phyloP scores from a whole-genome alignment of 2,113 vertebrate genomes.

The Sprattus sprattus region DNA sequence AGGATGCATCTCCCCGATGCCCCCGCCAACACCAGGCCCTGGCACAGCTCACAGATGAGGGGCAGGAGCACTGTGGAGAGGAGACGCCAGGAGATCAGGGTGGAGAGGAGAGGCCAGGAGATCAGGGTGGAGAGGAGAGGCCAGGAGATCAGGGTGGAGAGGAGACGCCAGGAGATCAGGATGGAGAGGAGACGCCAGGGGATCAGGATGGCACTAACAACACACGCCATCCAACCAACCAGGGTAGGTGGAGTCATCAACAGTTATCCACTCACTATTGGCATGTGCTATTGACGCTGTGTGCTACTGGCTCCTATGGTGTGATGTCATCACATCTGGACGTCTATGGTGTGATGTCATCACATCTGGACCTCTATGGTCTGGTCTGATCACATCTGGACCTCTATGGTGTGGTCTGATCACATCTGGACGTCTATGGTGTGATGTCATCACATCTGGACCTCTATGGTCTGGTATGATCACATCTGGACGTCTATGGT shows the following conservation, averaged over 20 bases:
- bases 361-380: too few species aligned
- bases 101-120: background rate
- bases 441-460: too few species aligned
- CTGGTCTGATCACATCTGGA: too few species aligned
- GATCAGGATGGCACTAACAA: slow-evolving; percentile 14
- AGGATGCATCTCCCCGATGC: background rate
- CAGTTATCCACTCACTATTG: background rate
- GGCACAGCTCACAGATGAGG: slow-evolving; percentile 21
- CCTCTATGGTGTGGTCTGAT: too few species aligned
- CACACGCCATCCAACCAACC: background rate
- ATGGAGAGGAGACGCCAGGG: background rate
- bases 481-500: too few species aligned
- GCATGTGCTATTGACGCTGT: too few species aligned
- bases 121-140: slow-evolving; percentile 3
- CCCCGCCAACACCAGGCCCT: slow-evolving; percentile 21
- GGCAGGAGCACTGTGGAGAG: slow-evolving; percentile 18
- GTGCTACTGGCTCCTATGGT: too few species aligned
- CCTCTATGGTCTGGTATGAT: too few species aligned
- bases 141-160: background rate
- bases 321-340: too few species aligned
- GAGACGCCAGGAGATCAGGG: background rate
- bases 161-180: background rate
- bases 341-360: too few species aligned
- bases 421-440: too few species aligned
- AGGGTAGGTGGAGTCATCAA: slow-evolving; percentile 25